Base-by-base conservation (phyloP, 2,113 vertebrate species). In the Otocyon megalotis region DNA sequence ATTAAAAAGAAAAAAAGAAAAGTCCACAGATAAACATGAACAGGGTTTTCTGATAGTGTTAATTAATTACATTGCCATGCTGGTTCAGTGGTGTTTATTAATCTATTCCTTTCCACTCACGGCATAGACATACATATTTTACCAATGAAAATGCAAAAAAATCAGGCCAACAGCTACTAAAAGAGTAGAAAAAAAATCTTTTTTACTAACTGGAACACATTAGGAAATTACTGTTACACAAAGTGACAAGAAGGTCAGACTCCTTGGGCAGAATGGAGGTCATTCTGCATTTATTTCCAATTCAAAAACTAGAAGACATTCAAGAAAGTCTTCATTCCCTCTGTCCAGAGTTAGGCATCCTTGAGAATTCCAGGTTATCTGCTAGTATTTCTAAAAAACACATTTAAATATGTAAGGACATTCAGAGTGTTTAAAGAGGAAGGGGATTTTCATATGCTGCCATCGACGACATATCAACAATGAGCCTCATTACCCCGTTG, bases 1-100 rank as follows among this genome's bases (percentile, higher is more conserved):
- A 43, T 43, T 43, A 43, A 97, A 98, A 97, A 96, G 93, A 98
- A 98, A 98, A 84, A 97, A 98, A 97, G 96, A 94, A 98, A 98
- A 98, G 88, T 80, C 98, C 95, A 97, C 96, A 96, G 77, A 92
- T 94, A 98, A 97, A 85, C 88, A 67, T 63, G 50, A 96, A 92
- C 89, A 97, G 97, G 96, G 62, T 89, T 0, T 95, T 20, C 93
- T 97, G 86, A 83, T 90, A 96, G 69, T 80, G 67, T 84, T 14
- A 5, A 98, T 92, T 95, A 94, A 96, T 90, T 89, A 77, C 71
- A 96, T 65, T 56, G 90, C 48, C 72, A 94, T 17, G 2, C 14
- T 74, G 54, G 80, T 93, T 95, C 56, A 58, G 30, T 14, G 22
- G 17, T 96, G 98, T 81, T 92, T 88, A 0, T 63, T 22, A 79